Percentiles rank a stretch among this genome's conserved stretches.
phyloP scores from a whole-genome alignment of 2,113 vertebrate species.

The Erinaceus europaeus region DNA sequence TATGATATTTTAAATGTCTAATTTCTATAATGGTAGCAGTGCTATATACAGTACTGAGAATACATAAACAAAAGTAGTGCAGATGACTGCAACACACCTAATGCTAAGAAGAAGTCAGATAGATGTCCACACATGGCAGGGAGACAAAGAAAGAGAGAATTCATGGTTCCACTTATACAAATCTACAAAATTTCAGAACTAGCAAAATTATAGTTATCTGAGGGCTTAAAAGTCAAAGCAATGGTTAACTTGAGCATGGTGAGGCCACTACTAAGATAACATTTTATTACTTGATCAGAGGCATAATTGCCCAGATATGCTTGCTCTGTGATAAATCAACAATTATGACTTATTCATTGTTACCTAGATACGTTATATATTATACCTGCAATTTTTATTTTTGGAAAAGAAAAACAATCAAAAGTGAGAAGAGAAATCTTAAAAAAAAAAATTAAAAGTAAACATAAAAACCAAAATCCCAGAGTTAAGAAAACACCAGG shows the following conservation, averaged over 20 bases:
- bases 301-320: too few species aligned
- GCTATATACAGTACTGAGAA: neutral
- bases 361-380: neutral
- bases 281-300: neutral
- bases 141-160: neutral
- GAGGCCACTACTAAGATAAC: neutral
- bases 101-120: neutral
- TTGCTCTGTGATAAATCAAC: neutral
- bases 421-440: neutral
- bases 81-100: neutral
- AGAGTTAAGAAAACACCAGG: neutral
- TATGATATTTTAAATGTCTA: too few species aligned
- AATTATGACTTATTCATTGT: neutral
- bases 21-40: slow-evolving; percentile 1
- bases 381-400: slow-evolving; percentile 3
- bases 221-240: neutral
- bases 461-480: neutral
- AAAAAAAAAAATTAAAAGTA: neutral
- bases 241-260: neutral
- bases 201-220: neutral
- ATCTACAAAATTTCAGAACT: neutral
- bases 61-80: neutral
- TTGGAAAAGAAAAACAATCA: neutral
- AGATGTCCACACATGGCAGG: neutral
- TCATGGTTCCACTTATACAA: slow-evolving; percentile 2